Evolutionary conservation across 2,113 vertebrate species (phyloP).

Genomic region (Tachuris rubrigastra): DNA sequence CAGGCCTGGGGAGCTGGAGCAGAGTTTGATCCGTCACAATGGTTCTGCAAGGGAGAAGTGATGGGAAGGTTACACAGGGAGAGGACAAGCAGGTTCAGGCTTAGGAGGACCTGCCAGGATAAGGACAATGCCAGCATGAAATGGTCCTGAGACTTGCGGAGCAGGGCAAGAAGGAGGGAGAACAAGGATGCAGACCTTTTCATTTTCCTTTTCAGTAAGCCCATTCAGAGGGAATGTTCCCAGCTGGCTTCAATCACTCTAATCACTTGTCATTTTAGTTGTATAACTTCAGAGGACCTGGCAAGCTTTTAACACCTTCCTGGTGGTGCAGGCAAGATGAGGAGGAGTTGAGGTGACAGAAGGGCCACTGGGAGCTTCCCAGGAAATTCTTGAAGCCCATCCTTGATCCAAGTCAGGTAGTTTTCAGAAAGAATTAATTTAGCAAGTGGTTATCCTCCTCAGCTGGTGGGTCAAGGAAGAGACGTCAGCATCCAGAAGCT

Average conservation of each 20-base stretch:
- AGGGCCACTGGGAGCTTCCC: neutral
- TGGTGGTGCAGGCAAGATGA: fast-evolving
- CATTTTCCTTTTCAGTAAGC: neutral
- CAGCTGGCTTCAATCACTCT: neutral
- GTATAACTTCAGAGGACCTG: neutral
- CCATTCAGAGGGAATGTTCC: neutral
- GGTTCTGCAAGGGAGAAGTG: neutral
- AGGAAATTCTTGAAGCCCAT: neutral
- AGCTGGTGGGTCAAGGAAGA: neutral
- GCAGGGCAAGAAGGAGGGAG: neutral
- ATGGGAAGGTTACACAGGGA: neutral
- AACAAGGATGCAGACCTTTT: neutral
- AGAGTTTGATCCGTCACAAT: neutral
- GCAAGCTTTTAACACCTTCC: neutral
- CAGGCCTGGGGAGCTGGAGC: neutral
- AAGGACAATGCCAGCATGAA: neutral
- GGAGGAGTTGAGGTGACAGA: neutral
- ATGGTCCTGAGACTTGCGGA: neutral
- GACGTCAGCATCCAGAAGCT: neutral
- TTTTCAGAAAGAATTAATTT: neutral
- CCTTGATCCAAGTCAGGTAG: neutral
- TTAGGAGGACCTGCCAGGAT: neutral
- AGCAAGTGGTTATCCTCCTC: neutral
- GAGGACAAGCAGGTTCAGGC: neutral
- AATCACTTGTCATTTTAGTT: neutral